Conservation (phyloP, 2,797 vertebrate species). For the Esox masquinongy region DNA sequence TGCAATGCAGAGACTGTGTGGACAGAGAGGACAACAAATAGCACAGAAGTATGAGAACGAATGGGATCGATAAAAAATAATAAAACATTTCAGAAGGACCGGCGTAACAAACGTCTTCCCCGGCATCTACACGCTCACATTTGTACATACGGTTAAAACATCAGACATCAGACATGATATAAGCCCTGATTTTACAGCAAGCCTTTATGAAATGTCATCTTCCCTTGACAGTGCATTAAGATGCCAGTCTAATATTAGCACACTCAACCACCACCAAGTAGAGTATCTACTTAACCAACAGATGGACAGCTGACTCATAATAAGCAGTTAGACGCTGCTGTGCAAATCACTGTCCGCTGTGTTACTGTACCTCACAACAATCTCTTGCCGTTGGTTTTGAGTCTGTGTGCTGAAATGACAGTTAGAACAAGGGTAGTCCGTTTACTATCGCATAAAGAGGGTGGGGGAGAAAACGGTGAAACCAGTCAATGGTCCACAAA, state of each 20-base stretch:
- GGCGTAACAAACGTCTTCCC: not conserved
- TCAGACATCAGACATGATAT: not conserved
- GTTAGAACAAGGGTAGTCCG: conserved; percentile 52
- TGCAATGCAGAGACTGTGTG: not conserved
- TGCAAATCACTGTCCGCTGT: conserved; percentile 60
- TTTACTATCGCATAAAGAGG: conserved; percentile 10
- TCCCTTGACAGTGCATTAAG: not conserved
- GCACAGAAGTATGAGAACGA: not conserved
- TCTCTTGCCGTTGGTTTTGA: conserved; percentile 67
- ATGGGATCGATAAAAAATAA: not conserved
- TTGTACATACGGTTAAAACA: not conserved
- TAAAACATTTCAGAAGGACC: not conserved
- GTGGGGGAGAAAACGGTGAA: not conserved
- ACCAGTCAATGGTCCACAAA: not conserved
- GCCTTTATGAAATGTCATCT: not conserved
- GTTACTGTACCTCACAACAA: conserved; percentile 72
- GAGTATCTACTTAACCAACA: conserved; percentile 29
- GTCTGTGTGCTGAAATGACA: conserved; percentile 76
- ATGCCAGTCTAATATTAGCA: not conserved
- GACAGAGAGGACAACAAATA: not conserved
- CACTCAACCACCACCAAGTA: not conserved
- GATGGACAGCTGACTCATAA: conserved; percentile 27
- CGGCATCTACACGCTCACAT: not conserved
- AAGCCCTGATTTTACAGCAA: not conserved
- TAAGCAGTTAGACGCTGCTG: conserved; percentile 46